Evolutionary conservation across 2,888 invertebrate genomes (phyloP).

Genomic region (Patella ulyssiponensis): DNA sequence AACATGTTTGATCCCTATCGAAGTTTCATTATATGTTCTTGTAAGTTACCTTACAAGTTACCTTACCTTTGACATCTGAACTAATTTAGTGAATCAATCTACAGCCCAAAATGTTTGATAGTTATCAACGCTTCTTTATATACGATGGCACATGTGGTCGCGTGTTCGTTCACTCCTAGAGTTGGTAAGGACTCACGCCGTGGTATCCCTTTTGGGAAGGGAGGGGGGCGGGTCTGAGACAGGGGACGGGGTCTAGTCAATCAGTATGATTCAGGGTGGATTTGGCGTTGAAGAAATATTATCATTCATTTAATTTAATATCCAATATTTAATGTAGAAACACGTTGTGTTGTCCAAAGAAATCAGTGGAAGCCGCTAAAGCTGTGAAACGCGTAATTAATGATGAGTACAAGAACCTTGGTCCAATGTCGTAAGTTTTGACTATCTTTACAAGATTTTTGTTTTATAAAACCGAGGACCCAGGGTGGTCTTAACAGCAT

Average conservation of each 20-base stretch:
- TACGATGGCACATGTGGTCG: too few species aligned
- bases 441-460: neutral
- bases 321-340: slow-evolving; percentile 9
- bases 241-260: too few species aligned
- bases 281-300: too few species aligned
- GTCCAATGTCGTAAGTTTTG: slow-evolving; percentile 46
- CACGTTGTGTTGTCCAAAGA: slow-evolving; percentile 12
- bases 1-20: too few species aligned
- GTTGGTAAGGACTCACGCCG: too few species aligned
- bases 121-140: neutral
- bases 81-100: neutral
- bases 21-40: neutral
- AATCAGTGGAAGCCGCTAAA: slow-evolving; percentile 7
- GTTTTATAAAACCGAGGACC: too few species aligned
- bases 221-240: too few species aligned
- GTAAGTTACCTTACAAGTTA: too few species aligned
- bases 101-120: neutral
- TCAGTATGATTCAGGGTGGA: too few species aligned
- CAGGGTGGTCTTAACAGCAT: too few species aligned
- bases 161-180: too few species aligned
- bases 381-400: slow-evolving; percentile 39
- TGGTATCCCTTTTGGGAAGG: too few species aligned
- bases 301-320: neutral
- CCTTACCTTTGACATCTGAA: neutral
- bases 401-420: slow-evolving; percentile 49